Evolutionary conservation across 37 sponge, comb jelly and placozoan genomes (phyloP), one percentile per base, ranked within the genome.

Genomic region (Petrosia ficiformis): DNA sequence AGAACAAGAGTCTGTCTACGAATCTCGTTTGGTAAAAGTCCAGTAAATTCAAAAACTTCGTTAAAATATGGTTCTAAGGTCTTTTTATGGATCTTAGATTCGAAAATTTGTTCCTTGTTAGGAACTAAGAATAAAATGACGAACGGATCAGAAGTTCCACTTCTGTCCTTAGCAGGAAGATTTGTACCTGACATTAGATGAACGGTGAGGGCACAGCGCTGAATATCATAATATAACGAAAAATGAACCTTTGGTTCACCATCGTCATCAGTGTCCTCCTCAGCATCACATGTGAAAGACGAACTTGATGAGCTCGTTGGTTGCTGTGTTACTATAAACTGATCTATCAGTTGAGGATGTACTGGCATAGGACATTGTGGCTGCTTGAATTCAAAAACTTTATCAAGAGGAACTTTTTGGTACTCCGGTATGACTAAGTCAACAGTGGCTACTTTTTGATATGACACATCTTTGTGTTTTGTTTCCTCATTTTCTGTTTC

Each of bases 31-130:
- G 70, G 69, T 3, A 42, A 65, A 2, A 81, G 71, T 59, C 75
- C 60, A 29, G 68, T 19, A 44, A 91, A 91, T 33, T 74, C 80
- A 79, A 91, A 91, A 31, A 76, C 70, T 68, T 91, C 87, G 48
- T 79, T 64, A n/a, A 80, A 82, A 4, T 69, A 21, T 5, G 84
- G 88, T 24, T 82, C 67, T 24, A 39, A 54, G 31, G 22, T 74
- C 57, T 29, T 75, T 44, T 31, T 16, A 0, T 75, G 61, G 65
- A 86, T 54, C 42, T 67, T 74, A 30, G 80, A 76, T 68, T 79
- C 87, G 34, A 70, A 75, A 26, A 79, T 70, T 36, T 78, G 75
- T 19, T 74, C 80, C 42, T 83, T 86, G 80, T 79, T 75, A 2
- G 80, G 87, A 30, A 76, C 38, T 11, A 91, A 67, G 64, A 79